phyloP scores from a whole-genome alignment of 2,888 invertebrate species.

The Lapara coniferarum region DNA sequence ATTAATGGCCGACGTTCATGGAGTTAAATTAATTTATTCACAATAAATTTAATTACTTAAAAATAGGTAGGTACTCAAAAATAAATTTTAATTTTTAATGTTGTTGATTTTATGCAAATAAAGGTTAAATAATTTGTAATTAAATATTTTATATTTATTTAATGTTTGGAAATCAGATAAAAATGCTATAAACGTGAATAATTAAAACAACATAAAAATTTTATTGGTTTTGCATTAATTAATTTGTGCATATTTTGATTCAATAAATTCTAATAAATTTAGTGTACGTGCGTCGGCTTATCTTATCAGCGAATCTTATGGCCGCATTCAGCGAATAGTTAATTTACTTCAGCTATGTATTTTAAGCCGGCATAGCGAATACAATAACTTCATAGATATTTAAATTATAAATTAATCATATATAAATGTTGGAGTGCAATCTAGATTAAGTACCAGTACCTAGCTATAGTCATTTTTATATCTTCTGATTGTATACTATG shows the following conservation, averaged over 20 bases:
- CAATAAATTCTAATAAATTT: neutral
- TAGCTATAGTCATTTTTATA: no score
- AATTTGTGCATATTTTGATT: neutral
- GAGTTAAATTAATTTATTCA: neutral
- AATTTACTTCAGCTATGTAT: neutral
- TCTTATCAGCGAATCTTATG: neutral
- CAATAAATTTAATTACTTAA: neutral
- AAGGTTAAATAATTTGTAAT: neutral
- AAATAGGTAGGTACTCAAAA: neutral
- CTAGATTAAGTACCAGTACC: no score
- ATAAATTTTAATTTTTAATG: no score
- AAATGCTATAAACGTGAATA: neutral
- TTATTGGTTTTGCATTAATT: neutral
- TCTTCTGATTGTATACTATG: no score
- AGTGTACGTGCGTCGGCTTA: neutral
- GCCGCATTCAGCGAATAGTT: neutral
- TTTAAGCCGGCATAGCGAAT: neutral
- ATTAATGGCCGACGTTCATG: neutral
- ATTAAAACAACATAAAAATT: neutral
- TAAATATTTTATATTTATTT: neutral
- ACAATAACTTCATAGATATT: neutral
- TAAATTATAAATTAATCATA: no score
- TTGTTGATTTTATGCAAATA: neutral
- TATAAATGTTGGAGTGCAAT: no score
- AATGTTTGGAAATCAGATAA: neutral